Evolutionary conservation across 2,113 vertebrate genomes (phyloP).

Genomic region (Empidonax traillii): DNA sequence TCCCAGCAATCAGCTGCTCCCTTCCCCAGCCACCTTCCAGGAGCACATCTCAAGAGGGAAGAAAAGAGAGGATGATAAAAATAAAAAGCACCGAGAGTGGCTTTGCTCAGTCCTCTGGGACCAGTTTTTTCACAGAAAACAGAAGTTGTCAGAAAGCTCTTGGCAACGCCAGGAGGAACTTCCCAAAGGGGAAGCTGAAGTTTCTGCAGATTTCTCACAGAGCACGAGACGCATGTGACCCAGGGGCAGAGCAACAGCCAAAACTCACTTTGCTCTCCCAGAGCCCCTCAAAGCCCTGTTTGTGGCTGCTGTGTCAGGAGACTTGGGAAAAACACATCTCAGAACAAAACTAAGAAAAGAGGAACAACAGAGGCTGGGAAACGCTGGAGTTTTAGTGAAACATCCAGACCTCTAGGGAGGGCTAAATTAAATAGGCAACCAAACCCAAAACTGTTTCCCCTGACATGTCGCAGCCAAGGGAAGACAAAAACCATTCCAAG

Average conservation of each 20-base stretch:
- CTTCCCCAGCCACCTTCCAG: neutral
- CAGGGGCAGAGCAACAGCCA: neutral
- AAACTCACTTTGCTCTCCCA: neutral
- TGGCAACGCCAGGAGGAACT: neutral
- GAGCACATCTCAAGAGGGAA: neutral
- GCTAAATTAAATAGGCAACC: neutral
- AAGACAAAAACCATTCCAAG: neutral
- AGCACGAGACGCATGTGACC: rapidly evolving
- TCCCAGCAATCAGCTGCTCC: neutral
- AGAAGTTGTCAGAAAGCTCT: neutral
- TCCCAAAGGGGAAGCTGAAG: neutral
- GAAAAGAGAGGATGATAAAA: neutral
- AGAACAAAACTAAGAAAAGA: neutral
- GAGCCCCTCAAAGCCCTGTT: neutral
- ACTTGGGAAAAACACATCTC: rapidly evolving
- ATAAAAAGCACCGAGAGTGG: neutral
- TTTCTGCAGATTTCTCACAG: neutral
- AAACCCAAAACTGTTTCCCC: neutral
- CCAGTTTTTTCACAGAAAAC: neutral
- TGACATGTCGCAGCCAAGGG: rapidly evolving
- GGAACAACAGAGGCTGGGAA: neutral
- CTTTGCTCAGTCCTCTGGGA: neutral
- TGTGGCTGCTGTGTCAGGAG: rapidly evolving
- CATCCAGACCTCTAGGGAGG: neutral
- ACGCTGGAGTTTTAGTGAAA: neutral